A percentile compares a stretch with the other conserved stretches of the same genome.
Evolutionary conservation across 2,797 vertebrate genomes (phyloP).

Genomic region (Calcarius lapponicus): DNA sequence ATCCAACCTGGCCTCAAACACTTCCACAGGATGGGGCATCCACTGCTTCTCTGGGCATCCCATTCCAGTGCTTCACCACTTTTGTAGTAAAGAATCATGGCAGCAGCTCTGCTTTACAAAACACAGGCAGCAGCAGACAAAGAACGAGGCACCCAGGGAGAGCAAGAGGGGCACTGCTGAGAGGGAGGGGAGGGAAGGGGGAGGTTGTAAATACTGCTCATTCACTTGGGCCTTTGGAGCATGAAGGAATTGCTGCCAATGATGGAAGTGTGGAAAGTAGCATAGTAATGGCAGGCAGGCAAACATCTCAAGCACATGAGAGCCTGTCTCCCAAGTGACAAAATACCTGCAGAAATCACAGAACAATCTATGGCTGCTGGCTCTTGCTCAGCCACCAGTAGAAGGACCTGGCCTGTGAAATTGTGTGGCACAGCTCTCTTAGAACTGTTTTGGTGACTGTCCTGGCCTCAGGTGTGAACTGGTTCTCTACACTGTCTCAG

Average conservation of each 20-base stretch:
- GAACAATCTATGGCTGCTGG: background rate
- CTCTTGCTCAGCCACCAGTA: background rate
- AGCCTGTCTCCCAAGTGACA: background rate
- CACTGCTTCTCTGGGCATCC: background rate
- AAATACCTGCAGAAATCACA: background rate
- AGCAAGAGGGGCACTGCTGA: background rate
- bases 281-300: background rate
- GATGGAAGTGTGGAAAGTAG: constrained; percentile 2
- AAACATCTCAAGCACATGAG: background rate
- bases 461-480: background rate
- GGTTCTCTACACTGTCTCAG: background rate
- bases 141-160: background rate
- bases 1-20: background rate
- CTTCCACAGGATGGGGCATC: background rate
- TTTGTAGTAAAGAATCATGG: background rate
- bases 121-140: background rate
- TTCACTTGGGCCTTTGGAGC: constrained; percentile 36
- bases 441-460: background rate
- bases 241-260: constrained; percentile 35
- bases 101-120: background rate
- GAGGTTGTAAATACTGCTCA: background rate
- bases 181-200: background rate
- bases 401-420: background rate
- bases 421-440: background rate
- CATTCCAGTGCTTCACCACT: background rate